phyloP scores from a whole-genome alignment of 1,140 invertebrate genomes.

The Leptinotarsa defecta region DNA sequence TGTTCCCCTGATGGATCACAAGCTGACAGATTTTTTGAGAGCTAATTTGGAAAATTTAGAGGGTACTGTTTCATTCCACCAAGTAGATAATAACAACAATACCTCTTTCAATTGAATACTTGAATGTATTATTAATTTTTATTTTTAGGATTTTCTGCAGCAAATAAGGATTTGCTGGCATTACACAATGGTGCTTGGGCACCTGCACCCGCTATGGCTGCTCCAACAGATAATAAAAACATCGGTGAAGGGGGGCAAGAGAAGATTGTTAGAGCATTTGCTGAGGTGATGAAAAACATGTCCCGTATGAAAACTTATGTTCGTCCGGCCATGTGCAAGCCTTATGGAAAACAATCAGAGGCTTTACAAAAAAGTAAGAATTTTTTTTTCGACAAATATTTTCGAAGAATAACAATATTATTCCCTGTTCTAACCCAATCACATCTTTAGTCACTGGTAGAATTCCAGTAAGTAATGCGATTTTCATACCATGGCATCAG shows the following conservation, averaged over 20 bases:
- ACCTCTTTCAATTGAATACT: too few relatives aligned
- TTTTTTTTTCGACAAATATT: too few relatives aligned
- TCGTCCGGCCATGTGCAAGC: constrained; percentile 83
- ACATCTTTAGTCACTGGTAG: too few relatives aligned
- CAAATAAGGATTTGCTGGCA: constrained; percentile 71
- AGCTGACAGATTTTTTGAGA: constrained; percentile 64
- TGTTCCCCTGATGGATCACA: constrained; percentile 60
- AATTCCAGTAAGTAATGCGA: too few relatives aligned
- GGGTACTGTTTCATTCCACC: constrained; percentile 43
- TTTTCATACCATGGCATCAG: too few relatives aligned
- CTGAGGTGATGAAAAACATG: constrained; percentile 84
- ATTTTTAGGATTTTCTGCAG: constrained; percentile 54
- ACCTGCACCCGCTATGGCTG: constrained; percentile 37
- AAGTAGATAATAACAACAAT: too few relatives aligned
- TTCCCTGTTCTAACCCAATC: too few relatives aligned
- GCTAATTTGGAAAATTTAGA: constrained; percentile 74
- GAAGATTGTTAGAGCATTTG: constrained; percentile 80
- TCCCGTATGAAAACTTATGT: constrained; percentile 83
- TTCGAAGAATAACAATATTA: too few relatives aligned
- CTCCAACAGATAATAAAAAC: constrained; percentile 48
- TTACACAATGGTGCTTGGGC: constrained; percentile 71
- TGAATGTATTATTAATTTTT: neutral
- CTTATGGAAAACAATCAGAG: constrained; percentile 86
- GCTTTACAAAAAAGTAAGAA: constrained; percentile 81
- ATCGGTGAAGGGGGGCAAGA: constrained; percentile 68